A percentile compares a stretch with the other conserved stretches of the same genome.
Evolutionary conservation across 2,888 invertebrate species (phyloP).

Genomic region (Gymnocheta viridis): DNA sequence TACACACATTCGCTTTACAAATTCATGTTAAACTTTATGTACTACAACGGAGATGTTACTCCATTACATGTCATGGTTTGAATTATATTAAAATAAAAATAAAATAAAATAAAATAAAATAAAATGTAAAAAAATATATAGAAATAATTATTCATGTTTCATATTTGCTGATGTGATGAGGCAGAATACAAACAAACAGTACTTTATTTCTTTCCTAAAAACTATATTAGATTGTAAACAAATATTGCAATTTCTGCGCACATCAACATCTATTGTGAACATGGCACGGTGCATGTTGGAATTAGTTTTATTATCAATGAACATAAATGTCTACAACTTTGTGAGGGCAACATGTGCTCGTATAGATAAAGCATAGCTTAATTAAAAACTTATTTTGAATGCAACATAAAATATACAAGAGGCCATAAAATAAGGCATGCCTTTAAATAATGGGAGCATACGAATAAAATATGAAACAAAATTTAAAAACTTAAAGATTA

Average conservation of each 20-base stretch:
- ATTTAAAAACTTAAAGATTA: no score
- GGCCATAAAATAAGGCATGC: not conserved
- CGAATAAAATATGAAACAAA: not conserved
- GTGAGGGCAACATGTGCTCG: conserved; percentile 32
- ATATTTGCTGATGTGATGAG: conserved; percentile 48
- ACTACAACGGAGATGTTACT: conserved; percentile 37
- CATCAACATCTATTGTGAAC: not conserved
- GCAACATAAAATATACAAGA: conserved; percentile 20
- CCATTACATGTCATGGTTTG: conserved; percentile 57
- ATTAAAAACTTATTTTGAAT: conserved; percentile 35
- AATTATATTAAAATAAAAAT: conserved; percentile 52
- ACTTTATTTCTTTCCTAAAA: conserved; percentile 21
- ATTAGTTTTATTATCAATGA: conserved; percentile 50
- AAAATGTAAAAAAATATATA: not conserved
- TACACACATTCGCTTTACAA: conserved; percentile 24
- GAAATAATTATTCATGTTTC: conserved; percentile 47
- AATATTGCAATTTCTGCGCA: conserved; percentile 7
- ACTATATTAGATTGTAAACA: conserved; percentile 48
- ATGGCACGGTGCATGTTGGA: conserved; percentile 24
- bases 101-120: conserved; percentile 3
- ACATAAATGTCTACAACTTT: conserved; percentile 27
- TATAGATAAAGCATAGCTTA: conserved; percentile 27
- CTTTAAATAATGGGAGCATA: conserved; percentile 24
- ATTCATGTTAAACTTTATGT: conserved; percentile 54
- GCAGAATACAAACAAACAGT: conserved; percentile 49